A percentile compares a stretch with the other conserved stretches of the same genome.
These are phyloP conservation scores for Graptemys geographica DNA, from an alignment of 2,797 vertebrate species.

Conservation along the genomic window DNA sequence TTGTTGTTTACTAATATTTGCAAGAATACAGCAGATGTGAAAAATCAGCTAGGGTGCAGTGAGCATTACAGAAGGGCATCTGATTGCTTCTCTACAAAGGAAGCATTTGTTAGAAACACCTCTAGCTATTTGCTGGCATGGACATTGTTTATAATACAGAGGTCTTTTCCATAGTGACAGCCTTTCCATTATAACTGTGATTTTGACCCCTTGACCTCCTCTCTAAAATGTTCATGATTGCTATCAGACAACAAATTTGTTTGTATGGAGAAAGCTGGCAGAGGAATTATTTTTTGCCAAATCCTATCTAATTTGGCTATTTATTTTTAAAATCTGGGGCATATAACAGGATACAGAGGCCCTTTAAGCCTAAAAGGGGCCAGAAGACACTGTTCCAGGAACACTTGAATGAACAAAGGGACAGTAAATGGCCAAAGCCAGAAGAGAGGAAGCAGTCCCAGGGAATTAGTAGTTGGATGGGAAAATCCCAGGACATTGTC, in stretches of 20 bases:
- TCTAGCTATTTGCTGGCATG: slow-evolving; percentile 28
- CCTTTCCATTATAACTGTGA: background rate
- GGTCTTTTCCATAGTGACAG: background rate
- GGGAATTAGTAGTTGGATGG: background rate
- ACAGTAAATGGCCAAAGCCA: background rate
- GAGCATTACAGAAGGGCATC: slow-evolving; percentile 62
- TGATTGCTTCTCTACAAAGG: slow-evolving; percentile 53
- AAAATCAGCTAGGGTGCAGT: slow-evolving; percentile 60
- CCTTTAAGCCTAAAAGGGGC: background rate
- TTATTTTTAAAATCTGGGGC: slow-evolving; percentile 7
- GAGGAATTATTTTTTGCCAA: background rate
- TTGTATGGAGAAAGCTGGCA: background rate
- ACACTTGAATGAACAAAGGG: background rate
- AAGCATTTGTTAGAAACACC: slow-evolving; percentile 41
- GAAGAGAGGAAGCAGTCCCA: background rate
- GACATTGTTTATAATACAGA: slow-evolving; percentile 16
- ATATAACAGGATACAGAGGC: background rate
- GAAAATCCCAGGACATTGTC: background rate
- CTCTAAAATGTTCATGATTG: background rate
- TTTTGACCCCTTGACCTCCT: background rate
- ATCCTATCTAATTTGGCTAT: slow-evolving; percentile 19
- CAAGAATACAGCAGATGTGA: slow-evolving; percentile 66
- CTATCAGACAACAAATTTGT: background rate
- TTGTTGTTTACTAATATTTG: slow-evolving; percentile 70
- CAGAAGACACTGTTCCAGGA: background rate